A percentile compares a stretch with the other conserved stretches of the same genome.
phyloP scores from a whole-genome alignment of 2,888 invertebrate species.

The Polydrusus cervinus region DNA sequence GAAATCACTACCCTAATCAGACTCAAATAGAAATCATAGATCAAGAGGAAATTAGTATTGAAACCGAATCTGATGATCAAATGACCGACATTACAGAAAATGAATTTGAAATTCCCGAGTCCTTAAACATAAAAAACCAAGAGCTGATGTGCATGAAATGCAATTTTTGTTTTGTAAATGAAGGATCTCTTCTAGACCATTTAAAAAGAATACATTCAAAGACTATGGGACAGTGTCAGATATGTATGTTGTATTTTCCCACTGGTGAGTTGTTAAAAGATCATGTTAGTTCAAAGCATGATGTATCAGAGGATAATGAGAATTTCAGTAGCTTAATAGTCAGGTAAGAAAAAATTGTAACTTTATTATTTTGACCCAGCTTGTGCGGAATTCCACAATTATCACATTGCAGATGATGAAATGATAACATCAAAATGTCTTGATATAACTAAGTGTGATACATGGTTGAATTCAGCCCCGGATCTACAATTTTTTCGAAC shows the following conservation, averaged over 20 bases:
- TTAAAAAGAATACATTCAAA: constrained; percentile 19
- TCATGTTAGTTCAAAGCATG: constrained; percentile 44
- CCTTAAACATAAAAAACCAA: neutral
- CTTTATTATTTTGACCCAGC: no score
- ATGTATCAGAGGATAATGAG: constrained; percentile 56
- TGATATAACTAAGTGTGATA: no score
- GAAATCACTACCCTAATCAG: neutral
- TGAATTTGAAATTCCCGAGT: constrained; percentile 19
- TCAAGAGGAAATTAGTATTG: neutral
- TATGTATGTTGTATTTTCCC: constrained; percentile 58
- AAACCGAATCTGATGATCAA: neutral
- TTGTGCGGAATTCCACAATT: no score
- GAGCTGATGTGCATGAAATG: constrained; percentile 40
- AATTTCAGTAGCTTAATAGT: constrained; percentile 24
- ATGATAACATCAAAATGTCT: no score
- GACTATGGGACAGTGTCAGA: constrained; percentile 57
- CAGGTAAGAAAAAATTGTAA: neutral
- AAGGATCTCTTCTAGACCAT: constrained; percentile 19
- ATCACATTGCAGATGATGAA: no score
- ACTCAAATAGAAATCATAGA: neutral
- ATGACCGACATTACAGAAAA: constrained; percentile 21
- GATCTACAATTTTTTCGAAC: no score
- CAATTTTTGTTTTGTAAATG: constrained; percentile 42
- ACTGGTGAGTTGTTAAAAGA: constrained; percentile 42
- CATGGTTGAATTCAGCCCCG: no score